These are phyloP conservation scores for Vulpes lagopus DNA, from an alignment of 2,113 vertebrate species.

Conservation along the genomic window DNA sequence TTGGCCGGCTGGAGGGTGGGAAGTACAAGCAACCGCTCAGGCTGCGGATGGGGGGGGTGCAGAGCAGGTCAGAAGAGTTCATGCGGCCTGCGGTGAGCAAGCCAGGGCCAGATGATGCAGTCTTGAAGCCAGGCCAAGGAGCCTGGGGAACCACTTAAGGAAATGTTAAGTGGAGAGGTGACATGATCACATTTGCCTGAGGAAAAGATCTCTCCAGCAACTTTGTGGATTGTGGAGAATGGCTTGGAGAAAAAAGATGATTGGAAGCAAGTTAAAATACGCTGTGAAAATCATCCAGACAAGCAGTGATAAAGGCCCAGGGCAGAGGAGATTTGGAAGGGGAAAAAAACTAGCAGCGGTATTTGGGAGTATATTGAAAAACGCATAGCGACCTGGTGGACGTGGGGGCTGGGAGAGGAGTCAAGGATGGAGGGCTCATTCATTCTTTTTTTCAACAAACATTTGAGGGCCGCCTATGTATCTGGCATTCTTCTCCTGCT, in stretches of 20 bases:
- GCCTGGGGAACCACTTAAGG: slow-evolving; percentile 38
- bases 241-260: slow-evolving; percentile 27
- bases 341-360: neutral
- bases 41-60: neutral
- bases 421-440: slow-evolving; percentile 76
- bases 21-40: slow-evolving; percentile 39
- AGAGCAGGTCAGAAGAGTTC: slow-evolving; percentile 16
- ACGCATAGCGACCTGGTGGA: neutral
- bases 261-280: slow-evolving; percentile 35
- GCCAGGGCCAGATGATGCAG: neutral
- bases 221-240: neutral
- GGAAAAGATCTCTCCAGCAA: slow-evolving; percentile 32
- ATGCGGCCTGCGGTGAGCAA: neutral
- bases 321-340: slow-evolving; percentile 33
- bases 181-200: slow-evolving; percentile 42
- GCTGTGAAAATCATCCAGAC: slow-evolving; percentile 50
- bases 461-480: slow-evolving; percentile 74
- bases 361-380: slow-evolving; percentile 49
- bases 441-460: slow-evolving; percentile 78
- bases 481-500: slow-evolving; percentile 83
- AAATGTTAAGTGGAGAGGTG: slow-evolving; percentile 31
- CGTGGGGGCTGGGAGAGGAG: slow-evolving; percentile 63
- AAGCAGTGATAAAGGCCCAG: slow-evolving; percentile 49
- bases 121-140: slow-evolving; percentile 3
- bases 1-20: neutral